A percentile compares a stretch with the other conserved stretches of the same genome.
phyloP scores from a whole-genome alignment of 2,113 vertebrate genomes.

The Apeltes quadracus region DNA sequence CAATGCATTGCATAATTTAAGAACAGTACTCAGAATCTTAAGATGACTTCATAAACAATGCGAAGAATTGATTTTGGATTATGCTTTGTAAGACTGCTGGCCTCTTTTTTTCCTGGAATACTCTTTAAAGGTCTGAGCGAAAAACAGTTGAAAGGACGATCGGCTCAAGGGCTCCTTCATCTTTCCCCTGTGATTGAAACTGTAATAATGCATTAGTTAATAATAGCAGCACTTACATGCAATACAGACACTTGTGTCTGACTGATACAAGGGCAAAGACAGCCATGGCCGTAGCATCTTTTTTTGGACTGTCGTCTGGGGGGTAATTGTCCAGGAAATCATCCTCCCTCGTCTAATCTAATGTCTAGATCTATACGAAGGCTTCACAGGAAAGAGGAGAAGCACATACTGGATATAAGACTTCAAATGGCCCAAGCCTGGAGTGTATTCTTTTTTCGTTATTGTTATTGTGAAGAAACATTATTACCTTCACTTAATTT shows the following conservation, averaged over 20 bases:
- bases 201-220: conserved; percentile 21
- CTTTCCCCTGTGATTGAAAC: neutral
- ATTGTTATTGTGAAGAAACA: neutral
- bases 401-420: conserved; percentile 22
- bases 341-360: conserved; percentile 14
- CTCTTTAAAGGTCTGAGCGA: neutral
- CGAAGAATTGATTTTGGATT: neutral
- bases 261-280: conserved; percentile 35
- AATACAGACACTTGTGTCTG: neutral
- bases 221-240: conserved; percentile 8
- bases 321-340: conserved; percentile 31
- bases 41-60: conserved; percentile 10
- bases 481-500: neutral
- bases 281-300: conserved; percentile 16
- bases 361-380: conserved; percentile 41
- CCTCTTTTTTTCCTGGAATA: conserved; percentile 1
- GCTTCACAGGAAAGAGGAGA: conserved; percentile 33
- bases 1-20: conserved; percentile 11
- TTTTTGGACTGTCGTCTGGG: conserved; percentile 40
- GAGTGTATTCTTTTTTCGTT: neutral
- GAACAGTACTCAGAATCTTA: conserved; percentile 9
- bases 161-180: neutral
- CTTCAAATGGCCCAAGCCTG: neutral
- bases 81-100: neutral
- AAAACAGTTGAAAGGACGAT: conserved; percentile 9